These are phyloP conservation scores for Neodiprion pinetum DNA, from an alignment of 1,140 invertebrate species.

Conservation along the genomic window DNA sequence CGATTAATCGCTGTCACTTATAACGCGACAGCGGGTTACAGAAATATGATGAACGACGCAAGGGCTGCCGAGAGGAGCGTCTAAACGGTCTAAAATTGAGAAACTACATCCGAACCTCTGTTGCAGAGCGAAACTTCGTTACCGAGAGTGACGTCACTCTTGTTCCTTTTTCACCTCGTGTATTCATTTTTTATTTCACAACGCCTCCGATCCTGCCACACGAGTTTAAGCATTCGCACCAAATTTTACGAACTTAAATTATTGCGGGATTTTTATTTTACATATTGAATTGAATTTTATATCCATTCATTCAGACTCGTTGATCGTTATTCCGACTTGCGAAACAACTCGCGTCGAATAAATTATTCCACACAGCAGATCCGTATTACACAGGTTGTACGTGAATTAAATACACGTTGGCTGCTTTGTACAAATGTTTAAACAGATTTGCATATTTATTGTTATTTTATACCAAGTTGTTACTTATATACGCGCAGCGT, in stretches of 20 bases:
- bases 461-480: neutral
- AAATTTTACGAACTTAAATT: too few species aligned
- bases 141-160: neutral
- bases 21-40: slow-evolving; percentile 36
- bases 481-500: neutral
- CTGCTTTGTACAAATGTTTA: neutral
- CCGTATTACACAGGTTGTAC: too few species aligned
- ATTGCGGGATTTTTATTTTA: too few species aligned
- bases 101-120: neutral
- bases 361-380: too few species aligned
- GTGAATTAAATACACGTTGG: too few species aligned
- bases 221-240: too few species aligned
- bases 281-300: too few species aligned
- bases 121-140: neutral
- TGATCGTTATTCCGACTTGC: too few species aligned
- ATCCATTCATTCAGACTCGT: too few species aligned
- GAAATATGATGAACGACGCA: slow-evolving; percentile 43
- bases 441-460: neutral
- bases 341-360: too few species aligned
- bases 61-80: neutral
- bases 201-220: too few species aligned
- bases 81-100: neutral
- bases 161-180: neutral
- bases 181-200: too few species aligned
- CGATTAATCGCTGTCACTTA: slow-evolving; percentile 43